Conservation (phyloP, 2,797 vertebrate genomes). For the Cygnus olor region DNA sequence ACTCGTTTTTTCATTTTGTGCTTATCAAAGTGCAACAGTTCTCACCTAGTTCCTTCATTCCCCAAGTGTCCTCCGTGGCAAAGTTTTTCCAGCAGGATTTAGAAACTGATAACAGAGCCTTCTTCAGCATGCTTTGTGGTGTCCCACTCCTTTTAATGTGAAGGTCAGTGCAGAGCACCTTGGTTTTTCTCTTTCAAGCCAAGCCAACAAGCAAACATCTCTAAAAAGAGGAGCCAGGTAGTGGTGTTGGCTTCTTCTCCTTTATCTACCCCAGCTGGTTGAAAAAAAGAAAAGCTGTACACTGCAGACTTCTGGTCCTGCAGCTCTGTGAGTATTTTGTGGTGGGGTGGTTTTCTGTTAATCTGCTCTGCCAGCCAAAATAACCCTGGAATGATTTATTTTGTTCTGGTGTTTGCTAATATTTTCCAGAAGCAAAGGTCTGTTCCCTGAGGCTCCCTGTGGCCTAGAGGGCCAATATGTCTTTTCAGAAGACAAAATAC, state of each 20-base stretch:
- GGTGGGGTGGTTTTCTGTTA: background rate
- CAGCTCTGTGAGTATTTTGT: background rate
- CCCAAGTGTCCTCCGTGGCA: background rate
- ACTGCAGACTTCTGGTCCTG: background rate
- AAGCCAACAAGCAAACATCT: background rate
- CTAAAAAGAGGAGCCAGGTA: background rate
- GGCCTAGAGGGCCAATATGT: background rate
- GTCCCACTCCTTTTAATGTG: background rate
- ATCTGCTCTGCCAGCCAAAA: background rate
- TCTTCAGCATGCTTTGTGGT: background rate
- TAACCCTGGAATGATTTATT: background rate
- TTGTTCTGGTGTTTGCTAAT: background rate
- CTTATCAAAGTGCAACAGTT: background rate
- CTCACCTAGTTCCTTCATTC: background rate
- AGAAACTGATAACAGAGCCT: background rate
- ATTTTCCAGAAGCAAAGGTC: background rate
- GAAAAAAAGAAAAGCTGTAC: background rate
- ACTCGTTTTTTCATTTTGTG: background rate
- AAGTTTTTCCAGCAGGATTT: background rate
- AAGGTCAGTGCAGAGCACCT: background rate
- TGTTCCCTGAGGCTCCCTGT: background rate
- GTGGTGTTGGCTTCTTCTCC: background rate
- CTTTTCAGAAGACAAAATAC: background rate
- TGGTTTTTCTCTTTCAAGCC: background rate
- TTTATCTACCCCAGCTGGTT: background rate